Percentiles rank a stretch among this genome's conserved stretches.
Evolutionary conservation across 1,140 invertebrate genomes (phyloP).

Genomic region (Drosophila micromelanica): DNA sequence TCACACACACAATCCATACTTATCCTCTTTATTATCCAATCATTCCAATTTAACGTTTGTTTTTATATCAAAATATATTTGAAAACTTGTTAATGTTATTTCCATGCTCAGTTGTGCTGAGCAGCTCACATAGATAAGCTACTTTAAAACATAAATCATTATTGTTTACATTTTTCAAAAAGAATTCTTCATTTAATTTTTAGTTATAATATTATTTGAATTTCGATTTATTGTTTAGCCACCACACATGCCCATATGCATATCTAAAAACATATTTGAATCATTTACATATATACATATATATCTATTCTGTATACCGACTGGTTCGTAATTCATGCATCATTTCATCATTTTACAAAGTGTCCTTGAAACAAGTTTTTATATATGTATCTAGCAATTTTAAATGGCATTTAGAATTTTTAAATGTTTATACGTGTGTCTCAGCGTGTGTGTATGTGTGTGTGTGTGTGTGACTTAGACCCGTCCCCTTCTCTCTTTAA

Average conservation of each 20-base stretch:
- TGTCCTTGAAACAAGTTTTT: constrained; percentile 49
- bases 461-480: constrained; percentile 20
- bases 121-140: constrained; percentile 19
- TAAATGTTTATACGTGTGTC: constrained; percentile 19
- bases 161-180: too few species aligned
- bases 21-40: constrained; percentile 24
- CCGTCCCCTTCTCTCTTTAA: background rate
- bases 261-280: constrained; percentile 9
- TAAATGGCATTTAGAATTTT: constrained; percentile 33
- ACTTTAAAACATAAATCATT: background rate
- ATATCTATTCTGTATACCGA: constrained; percentile 8
- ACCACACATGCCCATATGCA: constrained; percentile 32
- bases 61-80: constrained; percentile 18
- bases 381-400: constrained; percentile 26
- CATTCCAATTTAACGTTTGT: constrained; percentile 31
- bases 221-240: constrained; percentile 12
- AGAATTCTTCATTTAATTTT: too few species aligned
- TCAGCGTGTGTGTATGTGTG: constrained; percentile 9
- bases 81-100: constrained; percentile 36
- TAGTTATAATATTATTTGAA: constrained; percentile 10
- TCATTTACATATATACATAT: background rate
- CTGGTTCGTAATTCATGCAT: constrained; percentile 18
- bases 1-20: constrained; percentile 16
- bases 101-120: constrained; percentile 22
- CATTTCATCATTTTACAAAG: constrained; percentile 44